Base-by-base conservation (phyloP, 2,113 vertebrate species). In the Zootoca vivipara region DNA sequence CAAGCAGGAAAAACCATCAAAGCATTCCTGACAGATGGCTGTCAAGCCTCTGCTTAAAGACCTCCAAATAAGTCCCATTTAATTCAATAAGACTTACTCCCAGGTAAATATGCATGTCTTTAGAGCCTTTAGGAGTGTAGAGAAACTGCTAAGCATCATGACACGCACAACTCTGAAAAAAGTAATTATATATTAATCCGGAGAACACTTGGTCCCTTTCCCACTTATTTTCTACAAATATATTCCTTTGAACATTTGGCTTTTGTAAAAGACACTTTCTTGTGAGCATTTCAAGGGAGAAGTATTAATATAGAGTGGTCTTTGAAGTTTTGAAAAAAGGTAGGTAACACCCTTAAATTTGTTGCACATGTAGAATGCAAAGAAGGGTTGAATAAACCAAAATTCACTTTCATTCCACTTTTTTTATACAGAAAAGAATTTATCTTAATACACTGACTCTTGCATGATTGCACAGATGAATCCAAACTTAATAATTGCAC, bases 371-470 rank as follows among this genome's bases (percentile, higher is more conserved):
- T 26, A 74, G 33, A 74, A 58, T 85, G 46, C 46, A 74, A 85
- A 28, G 30, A 56, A 85, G 24, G 67, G 30, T 70, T 83, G 69
- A 52, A 46, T 46, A 83, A 70, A 52, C 65, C 30, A 69, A 83
- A 83, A 46, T 83, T 46, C 40, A 70, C 40, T 46, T 83, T 70
- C 65, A 30, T 83, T 65, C 62, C 80, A 67, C 22, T 65, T 82
- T 65, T 82, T 83, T 83, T 46, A 52, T 20, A 46, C 24, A 70
- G 38, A 83, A 83, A 83, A 20, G 30, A 83, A 46, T 83, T 83
- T 52, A 70, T 83, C 65, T 83, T 70, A 83, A 70, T 73, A 56
- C n/a, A 73, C 52, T 85, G 83, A 85, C 70, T 73, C 12, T 62
- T 58, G 46, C 20, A 26, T 38, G 30, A 38, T 73, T 85, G 83